A percentile compares a stretch with the other conserved stretches of the same genome.
These are phyloP conservation scores for Sphenopsis melanotis DNA, from an alignment of 2,797 vertebrate genomes.

Conservation along the genomic window DNA sequence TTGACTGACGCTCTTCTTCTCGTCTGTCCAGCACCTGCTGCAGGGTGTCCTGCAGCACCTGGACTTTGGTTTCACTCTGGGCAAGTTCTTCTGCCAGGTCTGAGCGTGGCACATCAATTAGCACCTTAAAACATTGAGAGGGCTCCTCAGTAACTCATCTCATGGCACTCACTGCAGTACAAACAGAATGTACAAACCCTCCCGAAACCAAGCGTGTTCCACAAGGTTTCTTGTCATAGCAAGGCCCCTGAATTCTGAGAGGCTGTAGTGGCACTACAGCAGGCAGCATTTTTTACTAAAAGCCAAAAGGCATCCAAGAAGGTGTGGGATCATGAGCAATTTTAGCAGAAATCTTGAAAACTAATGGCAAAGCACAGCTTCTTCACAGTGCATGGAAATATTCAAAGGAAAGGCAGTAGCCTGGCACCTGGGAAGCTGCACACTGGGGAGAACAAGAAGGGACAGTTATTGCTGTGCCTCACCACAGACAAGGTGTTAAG, in stretches of 20 bases:
- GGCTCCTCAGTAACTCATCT: not conserved
- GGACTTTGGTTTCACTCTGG: slow-evolving; percentile 70
- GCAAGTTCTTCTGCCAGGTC: slow-evolving; percentile 82
- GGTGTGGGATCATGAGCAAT: not conserved
- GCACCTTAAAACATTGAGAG: slow-evolving; percentile 68
- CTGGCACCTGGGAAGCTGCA: not conserved
- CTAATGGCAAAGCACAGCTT: not conserved
- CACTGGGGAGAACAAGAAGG: not conserved
- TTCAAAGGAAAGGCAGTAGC: not conserved
- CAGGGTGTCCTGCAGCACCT: slow-evolving; percentile 82
- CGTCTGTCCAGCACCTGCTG: slow-evolving; percentile 86
- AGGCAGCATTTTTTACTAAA: not conserved
- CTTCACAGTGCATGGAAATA: not conserved
- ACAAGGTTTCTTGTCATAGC: not conserved
- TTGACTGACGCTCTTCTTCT: slow-evolving; percentile 89
- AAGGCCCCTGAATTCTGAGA: not conserved
- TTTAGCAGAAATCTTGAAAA: not conserved
- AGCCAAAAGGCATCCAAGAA: not conserved
- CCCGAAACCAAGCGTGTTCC: not conserved
- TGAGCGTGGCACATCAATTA: slow-evolving; percentile 80
- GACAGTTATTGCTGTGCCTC: not conserved
- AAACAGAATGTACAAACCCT: not conserved
- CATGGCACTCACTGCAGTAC: not conserved
- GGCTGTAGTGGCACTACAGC: not conserved
- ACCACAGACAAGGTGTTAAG: not conserved